Evolutionary conservation across 2,797 vertebrate genomes (phyloP), one percentile per base, ranked within the genome.

Genomic region (Scleropages formosus): DNA sequence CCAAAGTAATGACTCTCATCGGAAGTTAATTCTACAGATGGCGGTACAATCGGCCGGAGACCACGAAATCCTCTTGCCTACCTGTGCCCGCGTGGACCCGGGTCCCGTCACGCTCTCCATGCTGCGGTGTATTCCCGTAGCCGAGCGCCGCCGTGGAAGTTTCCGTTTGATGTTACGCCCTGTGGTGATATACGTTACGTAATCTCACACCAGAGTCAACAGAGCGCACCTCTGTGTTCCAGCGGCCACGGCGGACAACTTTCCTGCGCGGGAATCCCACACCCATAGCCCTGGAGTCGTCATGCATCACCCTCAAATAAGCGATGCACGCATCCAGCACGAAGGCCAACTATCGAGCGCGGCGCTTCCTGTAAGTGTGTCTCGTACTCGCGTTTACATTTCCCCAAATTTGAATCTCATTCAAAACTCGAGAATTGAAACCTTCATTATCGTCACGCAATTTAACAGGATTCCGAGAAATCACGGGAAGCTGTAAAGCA

Each of bases 181-280:
- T 58, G 31, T 4, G n/a, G 47, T 70, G 49, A 71, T 22, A 4
- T 58, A n/a, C n/a, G 68, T 71, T 22, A n/a, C 68, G 46, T 44
- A 49, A 71, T 56, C 49, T 67, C 22, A 18, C 53, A 69, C 44
- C 6, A 26, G 27, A 71, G 27, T 56, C 68, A 18, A 20, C 16
- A 27, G 51, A 1, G 4, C 49, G 12, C 20, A 22, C 47, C 20
- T 51, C 0, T 26, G 9, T 22, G 27, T 71, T 49, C 49, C 49
- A 13, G 13, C 12, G 20, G 24, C 68, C 9, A 16, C 68, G 10
- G 13, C 13, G 20, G 24, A 26, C 12, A 18, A 44, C 66, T n/a
- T n/a, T 22, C 2, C 2, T 11, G 53, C 2, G 18, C 53, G 56
- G 53, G 2, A 56, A 56, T 12, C 53, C 11, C 53, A 56, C 12